Evolutionary conservation across 2,113 vertebrate genomes (phyloP), one percentile per base, ranked within the genome.

Genomic region (Oreochromis spilurus): DNA sequence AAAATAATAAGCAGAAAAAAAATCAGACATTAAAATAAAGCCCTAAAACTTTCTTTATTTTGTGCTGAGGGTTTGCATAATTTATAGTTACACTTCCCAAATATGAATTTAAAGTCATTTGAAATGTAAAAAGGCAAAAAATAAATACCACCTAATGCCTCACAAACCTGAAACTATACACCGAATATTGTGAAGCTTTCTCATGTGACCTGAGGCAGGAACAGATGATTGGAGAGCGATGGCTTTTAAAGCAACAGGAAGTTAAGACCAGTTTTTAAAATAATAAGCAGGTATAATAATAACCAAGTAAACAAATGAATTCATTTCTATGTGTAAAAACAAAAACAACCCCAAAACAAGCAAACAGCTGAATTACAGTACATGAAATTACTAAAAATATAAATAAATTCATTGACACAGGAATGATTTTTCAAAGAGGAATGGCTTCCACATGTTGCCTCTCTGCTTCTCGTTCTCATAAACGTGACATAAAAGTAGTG

Each of bases 391-490:
- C 31, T 87, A 88, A 92, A 91, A 89, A 77, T 6, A 92, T 93
- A 93, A 94, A 94, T 94, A 85, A 92, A 91, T 53, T 79, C 86
- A 89, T 85, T 92, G 93, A 95, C 45, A 89, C 54, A 88, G 85
- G 87, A 93, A 92, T 89, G 89, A 60, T 34, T 88, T 87, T 85
- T 86, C 14, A 12, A 19, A 48, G 16, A 24, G 83, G 54, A 92
- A 89, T 67, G 82, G 62, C 78, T 84, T 88, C n/a, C 29, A 58
- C 24, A 5, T 36, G 13, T 65, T 70, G 57, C 83, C 83, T 82
- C 43, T 86, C 79, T 67, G 82, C 43, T 87, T 91, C 82, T 78
- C 81, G 81, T 89, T 86, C 36, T 89, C 40, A 79, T 29, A 14
- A 70, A 67, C 29, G 1, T 75, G 75, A 82, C 16, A 21, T 72